Evolutionary conservation across 2,888 invertebrate genomes (phyloP).

Genomic region (Enchytraeus crypticus): DNA sequence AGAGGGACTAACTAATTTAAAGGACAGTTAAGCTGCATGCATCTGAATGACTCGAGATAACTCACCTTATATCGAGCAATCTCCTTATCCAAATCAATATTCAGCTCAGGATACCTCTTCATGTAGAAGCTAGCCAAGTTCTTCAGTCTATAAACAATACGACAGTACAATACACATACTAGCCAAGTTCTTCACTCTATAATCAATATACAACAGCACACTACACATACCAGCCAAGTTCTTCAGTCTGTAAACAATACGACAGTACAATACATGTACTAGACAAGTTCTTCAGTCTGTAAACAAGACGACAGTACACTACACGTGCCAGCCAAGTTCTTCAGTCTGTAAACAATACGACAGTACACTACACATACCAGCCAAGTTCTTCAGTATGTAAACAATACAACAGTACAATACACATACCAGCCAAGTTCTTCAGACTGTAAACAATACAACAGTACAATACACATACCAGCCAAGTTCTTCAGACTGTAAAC

Average conservation of each 20-base stretch:
- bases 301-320: too few relatives aligned
- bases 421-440: too few relatives aligned
- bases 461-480: too few relatives aligned
- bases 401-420: neutral
- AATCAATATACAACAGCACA: too few relatives aligned
- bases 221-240: conserved; percentile 67
- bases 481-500: conserved; percentile 60
- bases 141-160: conserved; percentile 54
- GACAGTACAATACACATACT: neutral
- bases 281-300: neutral
- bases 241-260: conserved; percentile 54
- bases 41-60: too few relatives aligned
- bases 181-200: neutral
- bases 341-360: conserved; percentile 52
- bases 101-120: conserved; percentile 66
- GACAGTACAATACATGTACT: neutral
- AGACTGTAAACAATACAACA: neutral
- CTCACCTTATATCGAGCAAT: conserved; percentile 60
- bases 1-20: too few relatives aligned
- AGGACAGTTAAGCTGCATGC: too few relatives aligned
- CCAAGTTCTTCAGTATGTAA: conserved; percentile 62
- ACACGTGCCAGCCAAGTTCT: conserved; percentile 66
- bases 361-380: conserved; percentile 41
- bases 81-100: conserved; percentile 73
- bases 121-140: conserved; percentile 70